Evolutionary conservation across 2,113 vertebrate genomes (phyloP).

Genomic region (Pogonocichla stellata): DNA sequence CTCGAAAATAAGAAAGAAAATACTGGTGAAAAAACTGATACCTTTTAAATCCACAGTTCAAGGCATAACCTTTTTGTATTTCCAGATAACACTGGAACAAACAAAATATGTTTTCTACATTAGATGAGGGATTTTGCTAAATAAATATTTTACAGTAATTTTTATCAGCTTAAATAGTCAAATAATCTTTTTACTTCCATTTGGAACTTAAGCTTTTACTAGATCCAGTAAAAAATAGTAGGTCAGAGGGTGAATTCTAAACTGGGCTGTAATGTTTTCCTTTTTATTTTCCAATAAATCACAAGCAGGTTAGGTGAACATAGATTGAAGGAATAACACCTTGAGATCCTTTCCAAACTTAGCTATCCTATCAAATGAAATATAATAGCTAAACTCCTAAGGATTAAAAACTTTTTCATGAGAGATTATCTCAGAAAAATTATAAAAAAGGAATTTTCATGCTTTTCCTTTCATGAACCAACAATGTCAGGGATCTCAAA

Average conservation of each 20-base stretch:
- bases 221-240: not conserved
- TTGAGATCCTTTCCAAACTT: not conserved
- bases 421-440: not conserved
- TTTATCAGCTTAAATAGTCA: conserved; percentile 21
- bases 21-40: not conserved
- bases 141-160: not conserved
- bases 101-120: not conserved
- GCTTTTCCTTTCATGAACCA: not conserved
- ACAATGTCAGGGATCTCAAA: not conserved
- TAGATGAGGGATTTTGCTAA: not conserved
- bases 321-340: not conserved
- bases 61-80: not conserved
- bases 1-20: not conserved
- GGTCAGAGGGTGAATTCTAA: not conserved
- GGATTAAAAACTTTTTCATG: not conserved
- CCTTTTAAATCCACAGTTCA: not conserved
- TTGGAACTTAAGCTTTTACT: conserved; percentile 5
- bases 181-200: not conserved
- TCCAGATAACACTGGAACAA: not conserved
- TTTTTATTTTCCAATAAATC: not conserved
- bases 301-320: not conserved
- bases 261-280: not conserved
- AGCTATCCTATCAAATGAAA: not conserved
- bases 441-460: not conserved
- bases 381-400: not conserved